These are phyloP conservation scores for Dascyllus trimaculatus DNA, from an alignment of 2,113 vertebrate species.

Conservation along the genomic window DNA sequence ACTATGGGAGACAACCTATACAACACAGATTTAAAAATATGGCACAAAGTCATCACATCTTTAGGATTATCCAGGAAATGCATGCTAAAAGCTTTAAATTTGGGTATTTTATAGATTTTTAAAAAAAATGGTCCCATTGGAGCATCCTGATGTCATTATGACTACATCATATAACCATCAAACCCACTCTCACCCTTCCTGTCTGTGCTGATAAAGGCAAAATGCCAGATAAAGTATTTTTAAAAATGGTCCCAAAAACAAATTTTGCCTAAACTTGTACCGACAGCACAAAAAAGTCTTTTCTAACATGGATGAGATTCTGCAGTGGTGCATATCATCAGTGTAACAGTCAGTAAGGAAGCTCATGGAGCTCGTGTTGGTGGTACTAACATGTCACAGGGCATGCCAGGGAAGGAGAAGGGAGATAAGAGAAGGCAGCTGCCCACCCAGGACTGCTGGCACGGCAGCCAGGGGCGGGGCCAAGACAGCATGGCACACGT, in stretches of 20 bases:
- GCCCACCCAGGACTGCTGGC: slow-evolving; percentile 60
- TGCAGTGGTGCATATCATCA: slow-evolving; percentile 5
- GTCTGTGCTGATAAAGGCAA: background rate
- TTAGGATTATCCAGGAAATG: no score
- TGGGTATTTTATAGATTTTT: no score
- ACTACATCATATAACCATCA: no score
- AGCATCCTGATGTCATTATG: background rate
- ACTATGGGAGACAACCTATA: no score
- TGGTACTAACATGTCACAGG: slow-evolving; percentile 57
- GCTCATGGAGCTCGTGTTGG: slow-evolving; percentile 38
- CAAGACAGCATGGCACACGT: slow-evolving; percentile 82
- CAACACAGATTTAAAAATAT: no score
- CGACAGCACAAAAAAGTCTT: background rate
- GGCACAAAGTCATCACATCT: no score
- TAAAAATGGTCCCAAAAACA: background rate
- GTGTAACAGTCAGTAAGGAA: slow-evolving; percentile 28
- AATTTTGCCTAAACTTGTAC: no score
- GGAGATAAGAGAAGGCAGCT: slow-evolving; percentile 71
- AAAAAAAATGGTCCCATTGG: background rate
- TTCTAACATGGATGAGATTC: background rate
- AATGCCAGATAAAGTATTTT: background rate
- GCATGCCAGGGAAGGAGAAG: slow-evolving; percentile 58
- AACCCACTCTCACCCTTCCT: no score
- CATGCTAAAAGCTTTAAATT: no score
- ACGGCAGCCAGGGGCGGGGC: slow-evolving; percentile 70